Base-by-base conservation (phyloP, 2,797 vertebrate species). In the Acanthopagrus latus region DNA sequence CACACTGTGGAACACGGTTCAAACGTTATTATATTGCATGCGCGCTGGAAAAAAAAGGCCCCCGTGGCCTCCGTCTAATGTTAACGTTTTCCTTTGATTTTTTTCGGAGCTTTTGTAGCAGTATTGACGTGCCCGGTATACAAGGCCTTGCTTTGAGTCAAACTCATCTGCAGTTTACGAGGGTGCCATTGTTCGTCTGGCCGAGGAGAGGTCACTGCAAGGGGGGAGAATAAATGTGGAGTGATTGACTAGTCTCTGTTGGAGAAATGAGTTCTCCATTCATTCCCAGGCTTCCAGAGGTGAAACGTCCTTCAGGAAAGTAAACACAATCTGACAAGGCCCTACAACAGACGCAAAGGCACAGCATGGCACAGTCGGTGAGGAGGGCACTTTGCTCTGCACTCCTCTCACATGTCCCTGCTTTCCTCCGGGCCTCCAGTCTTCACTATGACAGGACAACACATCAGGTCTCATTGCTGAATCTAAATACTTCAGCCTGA, bases 231-330 rank as follows among this genome's bases (percentile, higher is more conserved):
- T 89, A 93, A 93, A 92, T 93, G 86, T 74, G 78, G 86, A 89
- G 88, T 92, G 92, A 95, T 94, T 94, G 93, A 95, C 94, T 92
- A 85, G 87, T 89, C 92, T 88, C 91, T 92, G 88, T 73, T 91
- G 92, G 91, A 93, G 86, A 89, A 92, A 93, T 88, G 83, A 91
- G 92, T 89, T 91, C 86, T 87, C 84, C 88, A 84, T 92, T 94
- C 85, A 92, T 89, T 88, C 87, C 58, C 88, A 9, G 86, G 84
- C 92, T 92, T 93, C 90, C 91, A 89, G 91, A 93, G 92, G 92
- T 91, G 89, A 92, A 83, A 90, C 68, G 93, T 94, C 93, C 94
- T 94, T 95, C 93, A 92, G 88, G 78, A 91, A 87, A 89, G 90
- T 92, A 91, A 94, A 94, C 91, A 90, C 84, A 90, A 89, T 90